Base-by-base conservation (phyloP, 2,797 vertebrate species). In the Falco rusticolus region DNA sequence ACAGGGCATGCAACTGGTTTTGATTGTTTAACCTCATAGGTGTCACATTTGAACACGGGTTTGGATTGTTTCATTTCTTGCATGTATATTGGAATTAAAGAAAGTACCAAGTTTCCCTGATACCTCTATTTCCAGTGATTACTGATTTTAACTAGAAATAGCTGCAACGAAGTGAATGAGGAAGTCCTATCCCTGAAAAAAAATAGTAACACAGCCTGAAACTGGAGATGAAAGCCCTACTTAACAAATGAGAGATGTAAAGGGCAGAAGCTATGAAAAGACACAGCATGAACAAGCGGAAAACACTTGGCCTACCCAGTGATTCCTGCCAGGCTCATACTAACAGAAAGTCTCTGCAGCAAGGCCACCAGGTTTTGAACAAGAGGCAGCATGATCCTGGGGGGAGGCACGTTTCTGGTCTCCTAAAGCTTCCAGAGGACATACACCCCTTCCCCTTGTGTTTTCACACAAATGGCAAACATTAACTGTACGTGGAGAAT, bases 201-300 rank as follows among this genome's bases (percentile, higher is more conserved):
- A 84, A 89, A 64, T 3, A 87, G 34, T 31, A 89, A 80, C 33
- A 29, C 16, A 56, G 60, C 31, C 86, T 94, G 94, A 95, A 96
- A 93, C 53, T 60, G 31, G 90, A 96, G 92, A 93, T 89, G 92
- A 95, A 96, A 96, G 63, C 50, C 43, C 76, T 94, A 63, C 85
- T 91, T 94, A 96, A 66, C 54, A 76, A 93, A 78, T 69, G 61
- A 96, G 87, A 76, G 51, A 88, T 64, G 77, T 48, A 91, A 95
- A 87, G 94, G 92, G 84, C 92, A 92, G 82, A 69, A 92, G 92
- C 90, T 96, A 95, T 93, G 91, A 94, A 91, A 94, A 92, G 76
- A 60, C 82, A 91, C 61, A 79, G 76, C 85, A 81, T 66, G 76
- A 92, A 60, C 59, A 89, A 70, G 90, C 11, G 1, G 59, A 70